Conservation (phyloP, 2,888 invertebrate genomes). For the Synanthedon formicaeformis region DNA sequence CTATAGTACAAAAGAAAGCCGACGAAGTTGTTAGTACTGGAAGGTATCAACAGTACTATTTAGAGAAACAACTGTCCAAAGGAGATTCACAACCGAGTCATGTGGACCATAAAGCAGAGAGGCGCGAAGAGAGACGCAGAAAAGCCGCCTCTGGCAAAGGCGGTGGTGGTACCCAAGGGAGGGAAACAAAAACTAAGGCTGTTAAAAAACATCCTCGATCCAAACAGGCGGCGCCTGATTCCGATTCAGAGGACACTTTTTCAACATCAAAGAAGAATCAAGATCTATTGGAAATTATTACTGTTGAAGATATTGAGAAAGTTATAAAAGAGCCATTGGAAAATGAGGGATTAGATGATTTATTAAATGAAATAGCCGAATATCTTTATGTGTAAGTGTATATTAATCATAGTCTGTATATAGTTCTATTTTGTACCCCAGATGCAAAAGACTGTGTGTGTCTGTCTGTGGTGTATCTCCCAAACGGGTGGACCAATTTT, state of each 20-base stretch:
- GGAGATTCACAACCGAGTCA: constrained; percentile 37
- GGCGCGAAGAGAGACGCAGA: constrained; percentile 88
- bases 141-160: constrained; percentile 89
- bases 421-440: no score
- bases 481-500: no score
- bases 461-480: no score
- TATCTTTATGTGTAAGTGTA: constrained; percentile 74
- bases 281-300: constrained; percentile 73
- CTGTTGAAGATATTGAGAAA: constrained; percentile 74
- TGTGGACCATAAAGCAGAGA: constrained; percentile 73
- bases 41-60: constrained; percentile 79
- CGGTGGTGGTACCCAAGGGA: constrained; percentile 92
- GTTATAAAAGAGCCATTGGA: constrained; percentile 73
- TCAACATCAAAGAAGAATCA: constrained; percentile 47
- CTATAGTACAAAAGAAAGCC: constrained; percentile 75
- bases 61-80: constrained; percentile 74
- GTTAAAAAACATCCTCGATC: constrained; percentile 83
- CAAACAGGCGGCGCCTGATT: constrained; percentile 72
- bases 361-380: constrained; percentile 76
- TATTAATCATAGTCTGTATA: neutral
- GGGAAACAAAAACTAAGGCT: constrained; percentile 95
- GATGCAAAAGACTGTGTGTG: no score
- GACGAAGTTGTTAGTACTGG: constrained; percentile 78
- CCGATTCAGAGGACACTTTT: constrained; percentile 75
- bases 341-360: constrained; percentile 79